A percentile compares a stretch with the other conserved stretches of the same genome.
Evolutionary conservation across 2,113 vertebrate genomes (phyloP).

Genomic region (Hyperopisus bebe): DNA sequence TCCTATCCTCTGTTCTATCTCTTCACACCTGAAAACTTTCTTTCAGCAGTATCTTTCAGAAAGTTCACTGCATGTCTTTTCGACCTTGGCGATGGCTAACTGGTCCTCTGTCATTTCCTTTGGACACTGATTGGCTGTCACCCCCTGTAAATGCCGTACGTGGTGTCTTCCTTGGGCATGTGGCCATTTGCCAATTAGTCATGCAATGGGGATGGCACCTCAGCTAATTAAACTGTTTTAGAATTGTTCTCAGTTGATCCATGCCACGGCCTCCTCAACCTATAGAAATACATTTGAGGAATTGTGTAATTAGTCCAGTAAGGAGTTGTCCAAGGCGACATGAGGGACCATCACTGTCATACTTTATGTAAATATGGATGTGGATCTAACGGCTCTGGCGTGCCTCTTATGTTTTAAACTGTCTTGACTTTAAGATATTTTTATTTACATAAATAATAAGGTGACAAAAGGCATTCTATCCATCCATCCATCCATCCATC

Average conservation of each 20-base stretch:
- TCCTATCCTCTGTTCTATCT: background rate
- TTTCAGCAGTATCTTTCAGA: background rate
- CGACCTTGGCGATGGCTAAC: background rate
- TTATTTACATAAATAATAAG: background rate
- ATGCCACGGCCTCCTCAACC: constrained; percentile 21
- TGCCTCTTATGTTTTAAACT: background rate
- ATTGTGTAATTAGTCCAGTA: constrained; percentile 8
- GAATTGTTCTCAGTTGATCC: background rate
- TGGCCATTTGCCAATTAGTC: constrained; percentile 17
- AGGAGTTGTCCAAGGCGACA: background rate
- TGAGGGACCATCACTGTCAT: background rate
- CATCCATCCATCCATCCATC: background rate
- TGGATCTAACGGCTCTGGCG: background rate
- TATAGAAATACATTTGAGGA: constrained; percentile 17
- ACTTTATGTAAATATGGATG: background rate
- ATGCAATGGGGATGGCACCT: constrained; percentile 10
- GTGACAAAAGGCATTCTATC: background rate
- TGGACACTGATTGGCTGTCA: constrained; percentile 15
- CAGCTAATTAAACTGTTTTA: constrained; percentile 24
- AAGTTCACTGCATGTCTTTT: background rate
- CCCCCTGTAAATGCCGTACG: constrained; percentile 1
- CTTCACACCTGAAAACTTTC: background rate
- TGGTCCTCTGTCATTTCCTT: background rate
- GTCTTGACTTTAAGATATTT: background rate
- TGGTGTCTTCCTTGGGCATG: background rate